Evolutionary conservation across 1,140 invertebrate species (phyloP).

Genomic region (Cydia splendana): DNA sequence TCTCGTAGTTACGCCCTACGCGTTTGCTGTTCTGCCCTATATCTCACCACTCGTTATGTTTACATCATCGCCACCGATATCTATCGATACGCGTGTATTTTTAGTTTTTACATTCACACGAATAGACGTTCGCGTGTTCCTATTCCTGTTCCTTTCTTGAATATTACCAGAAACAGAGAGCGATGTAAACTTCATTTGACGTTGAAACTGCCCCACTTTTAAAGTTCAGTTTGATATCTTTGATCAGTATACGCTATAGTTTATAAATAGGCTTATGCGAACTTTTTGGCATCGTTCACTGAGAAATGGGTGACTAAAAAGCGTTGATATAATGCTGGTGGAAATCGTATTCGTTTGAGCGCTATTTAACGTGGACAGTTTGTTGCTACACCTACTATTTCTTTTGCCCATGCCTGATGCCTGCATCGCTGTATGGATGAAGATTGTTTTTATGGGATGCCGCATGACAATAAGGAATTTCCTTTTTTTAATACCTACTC

Average conservation of each 20-base stretch:
- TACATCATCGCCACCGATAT: conserved; percentile 42
- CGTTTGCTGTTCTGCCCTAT: conserved; percentile 13
- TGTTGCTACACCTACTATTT: no score
- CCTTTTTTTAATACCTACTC: no score
- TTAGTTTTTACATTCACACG: conserved; percentile 38
- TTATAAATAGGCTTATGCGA: conserved; percentile 14
- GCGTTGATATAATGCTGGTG: conserved; percentile 10
- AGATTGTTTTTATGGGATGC: no score
- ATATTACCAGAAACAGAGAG: not conserved
- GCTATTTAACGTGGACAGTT: not conserved
- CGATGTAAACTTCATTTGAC: conserved; percentile 1
- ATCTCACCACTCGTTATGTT: conserved; percentile 37
- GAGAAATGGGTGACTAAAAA: conserved; percentile 5
- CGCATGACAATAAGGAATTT: no score
- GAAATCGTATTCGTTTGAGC: not conserved
- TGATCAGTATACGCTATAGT: conserved; percentile 36
- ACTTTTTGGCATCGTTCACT: conserved; percentile 16
- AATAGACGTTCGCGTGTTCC: not conserved
- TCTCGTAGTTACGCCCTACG: not conserved
- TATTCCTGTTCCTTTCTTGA: not conserved
- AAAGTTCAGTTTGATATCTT: conserved; percentile 49
- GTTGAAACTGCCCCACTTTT: conserved; percentile 48
- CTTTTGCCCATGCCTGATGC: no score
- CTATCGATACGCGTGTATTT: conserved; percentile 51
- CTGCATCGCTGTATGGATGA: no score